Percentiles rank a stretch among this genome's conserved stretches.
These are phyloP conservation scores for Gobius niger DNA, from an alignment of 2,113 vertebrate genomes.

Conservation along the genomic window DNA sequence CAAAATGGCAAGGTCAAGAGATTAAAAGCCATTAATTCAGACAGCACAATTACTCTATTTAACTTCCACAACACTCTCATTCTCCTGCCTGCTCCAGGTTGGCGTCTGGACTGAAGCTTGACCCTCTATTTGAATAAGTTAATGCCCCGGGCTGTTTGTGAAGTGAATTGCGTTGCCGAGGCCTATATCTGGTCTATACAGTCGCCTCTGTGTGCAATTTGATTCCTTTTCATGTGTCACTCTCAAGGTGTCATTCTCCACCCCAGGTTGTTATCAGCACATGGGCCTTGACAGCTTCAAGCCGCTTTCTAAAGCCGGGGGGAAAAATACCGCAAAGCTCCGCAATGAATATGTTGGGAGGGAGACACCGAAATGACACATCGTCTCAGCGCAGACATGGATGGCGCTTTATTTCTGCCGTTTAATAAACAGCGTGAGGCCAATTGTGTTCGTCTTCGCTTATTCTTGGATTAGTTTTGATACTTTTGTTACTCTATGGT, in stretches of 20 bases:
- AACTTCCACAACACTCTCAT: slow-evolving; percentile 24
- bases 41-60: slow-evolving; percentile 83
- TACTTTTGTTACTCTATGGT: slow-evolving; percentile 44
- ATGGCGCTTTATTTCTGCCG: slow-evolving; percentile 45
- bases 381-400: slow-evolving; percentile 64
- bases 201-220: slow-evolving; percentile 84
- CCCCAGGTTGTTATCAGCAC: slow-evolving; percentile 85
- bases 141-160: slow-evolving; percentile 83
- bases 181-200: slow-evolving; percentile 87
- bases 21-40: slow-evolving; percentile 89
- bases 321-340: slow-evolving; percentile 55
- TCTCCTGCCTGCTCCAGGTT: slow-evolving; percentile 72
- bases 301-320: slow-evolving; percentile 69
- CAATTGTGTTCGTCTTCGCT: slow-evolving; percentile 48
- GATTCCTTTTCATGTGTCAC: slow-evolving; percentile 86
- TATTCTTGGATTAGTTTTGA: slow-evolving; percentile 69
- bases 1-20: slow-evolving; percentile 72
- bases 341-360: slow-evolving; percentile 54
- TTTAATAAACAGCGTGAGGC: slow-evolving; percentile 63
- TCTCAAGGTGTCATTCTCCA: slow-evolving; percentile 86
- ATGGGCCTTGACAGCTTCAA: slow-evolving; percentile 84
- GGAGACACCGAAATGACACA: slow-evolving; percentile 62
- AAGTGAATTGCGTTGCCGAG: slow-evolving; percentile 53
- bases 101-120: slow-evolving; percentile 81
- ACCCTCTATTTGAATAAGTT: slow-evolving; percentile 91